Evolutionary conservation across 2,797 vertebrate genomes (phyloP), one percentile per base, ranked within the genome.

Genomic region (Pogonophryne albipinna): DNA sequence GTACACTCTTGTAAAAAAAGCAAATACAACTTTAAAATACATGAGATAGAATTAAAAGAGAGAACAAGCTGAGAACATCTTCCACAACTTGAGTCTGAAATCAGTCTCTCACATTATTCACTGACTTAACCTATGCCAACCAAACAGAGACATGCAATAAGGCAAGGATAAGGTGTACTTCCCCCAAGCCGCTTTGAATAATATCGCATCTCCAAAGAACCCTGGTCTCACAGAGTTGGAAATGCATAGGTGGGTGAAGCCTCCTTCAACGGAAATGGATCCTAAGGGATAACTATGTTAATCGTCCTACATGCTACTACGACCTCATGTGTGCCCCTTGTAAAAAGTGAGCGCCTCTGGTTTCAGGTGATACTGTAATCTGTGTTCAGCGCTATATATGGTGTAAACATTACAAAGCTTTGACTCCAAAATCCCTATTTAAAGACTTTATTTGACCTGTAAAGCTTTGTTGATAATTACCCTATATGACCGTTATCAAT

Each of bases 401-500:
- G 46, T 63, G 60, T 41, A 52, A 79, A 64, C 78, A 80, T 77
- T 69, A 57, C 72, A 82, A 47, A 66, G 73, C 52, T 46, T 66
- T 10, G 2, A 71, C 59, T 67, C 19, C 71, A 60, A 64, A 71
- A 65, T 85, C 78, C 74, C 47, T 55, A 20, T 63, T 57, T 75
- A 79, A 78, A 76, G 73, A 61, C 75, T 70, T 78, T 69, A 85
- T 85, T 78, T 77, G 83, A 68, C 53, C 84, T 58, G 62, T 88
- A 76, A 87, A 74, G 56, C 61, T 44, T 19, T 51, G 68, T 14
- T 89, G 85, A 85, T 84, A 78, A 87, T 89, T 78, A 85, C 41
- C 7, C 65, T 56, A 71, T 68, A 72, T 23, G 52, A 73, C 41
- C 64, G 64, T 87, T 82, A 88, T 87, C 85, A 27, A 27, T 27